Evolutionary conservation across 2,113 vertebrate species (phyloP).

Genomic region (Fulica atra): DNA sequence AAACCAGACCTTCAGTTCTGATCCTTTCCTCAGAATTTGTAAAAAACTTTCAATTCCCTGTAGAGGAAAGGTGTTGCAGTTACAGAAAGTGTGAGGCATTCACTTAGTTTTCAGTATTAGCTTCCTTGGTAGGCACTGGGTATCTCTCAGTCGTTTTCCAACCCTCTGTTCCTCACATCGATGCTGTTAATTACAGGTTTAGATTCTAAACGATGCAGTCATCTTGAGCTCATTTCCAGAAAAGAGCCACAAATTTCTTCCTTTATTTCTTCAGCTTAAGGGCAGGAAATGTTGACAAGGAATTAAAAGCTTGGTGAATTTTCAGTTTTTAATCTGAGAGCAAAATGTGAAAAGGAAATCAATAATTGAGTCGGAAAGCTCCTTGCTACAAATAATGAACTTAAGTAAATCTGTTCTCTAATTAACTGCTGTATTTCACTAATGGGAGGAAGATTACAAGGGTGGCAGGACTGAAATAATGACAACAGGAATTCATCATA

Average conservation of each 20-base stretch:
- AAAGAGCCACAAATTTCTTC: neutral
- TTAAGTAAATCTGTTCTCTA: conserved; percentile 26
- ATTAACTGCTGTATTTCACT: neutral
- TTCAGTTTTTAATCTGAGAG: neutral
- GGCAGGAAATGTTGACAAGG: neutral
- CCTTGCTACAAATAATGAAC: conserved; percentile 19
- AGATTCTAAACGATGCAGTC: neutral
- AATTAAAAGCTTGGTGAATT: neutral
- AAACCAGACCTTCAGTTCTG: neutral
- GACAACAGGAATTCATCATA: conserved; percentile 1
- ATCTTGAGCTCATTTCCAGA: neutral
- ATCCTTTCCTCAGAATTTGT: neutral
- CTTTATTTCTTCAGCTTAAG: neutral
- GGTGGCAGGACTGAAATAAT: neutral
- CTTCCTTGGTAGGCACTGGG: neutral
- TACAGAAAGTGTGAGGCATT: neutral
- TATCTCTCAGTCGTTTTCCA: neutral
- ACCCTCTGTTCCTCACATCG: neutral
- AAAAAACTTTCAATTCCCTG: neutral
- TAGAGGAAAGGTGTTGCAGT: neutral
- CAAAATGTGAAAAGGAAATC: conserved; percentile 27
- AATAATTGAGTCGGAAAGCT: conserved; percentile 14
- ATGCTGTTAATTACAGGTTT: neutral
- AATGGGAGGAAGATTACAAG: neutral
- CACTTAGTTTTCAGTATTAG: neutral